Conservation (phyloP, 1,140 invertebrate genomes). For the Drosophila erecta region DNA sequence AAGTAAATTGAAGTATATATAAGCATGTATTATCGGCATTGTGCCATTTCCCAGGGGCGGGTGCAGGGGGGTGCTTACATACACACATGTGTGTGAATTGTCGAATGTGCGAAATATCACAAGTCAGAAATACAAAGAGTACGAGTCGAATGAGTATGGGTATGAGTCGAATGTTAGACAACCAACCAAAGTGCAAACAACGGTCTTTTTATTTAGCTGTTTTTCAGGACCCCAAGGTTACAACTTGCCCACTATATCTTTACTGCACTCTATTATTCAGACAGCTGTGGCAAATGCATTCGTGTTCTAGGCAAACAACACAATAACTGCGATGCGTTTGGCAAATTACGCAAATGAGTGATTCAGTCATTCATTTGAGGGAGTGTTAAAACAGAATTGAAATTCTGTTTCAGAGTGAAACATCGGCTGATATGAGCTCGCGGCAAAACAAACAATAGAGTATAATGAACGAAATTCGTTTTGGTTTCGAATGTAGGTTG, state of each 20-base stretch:
- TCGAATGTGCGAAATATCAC: conserved; percentile 75
- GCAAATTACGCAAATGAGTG: conserved; percentile 31
- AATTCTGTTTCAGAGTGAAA: conserved; percentile 2
- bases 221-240: conserved; percentile 54
- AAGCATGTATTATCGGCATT: conserved; percentile 57
- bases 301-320: conserved; percentile 22
- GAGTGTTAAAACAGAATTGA: conserved; percentile 18
- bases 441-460: conserved; percentile 2
- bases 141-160: not conserved
- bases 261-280: conserved; percentile 19
- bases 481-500: not conserved
- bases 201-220: conserved; percentile 28
- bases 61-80: too few species aligned
- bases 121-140: conserved; percentile 36
- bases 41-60: conserved; percentile 60
- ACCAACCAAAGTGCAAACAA: conserved; percentile 29
- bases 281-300: conserved; percentile 23
- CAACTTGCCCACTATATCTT: conserved; percentile 28
- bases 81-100: not conserved
- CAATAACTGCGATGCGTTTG: conserved; percentile 9
- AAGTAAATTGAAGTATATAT: conserved; percentile 68
- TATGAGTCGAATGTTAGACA: conserved; percentile 21
- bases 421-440: conserved; percentile 10
- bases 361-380: conserved; percentile 10
- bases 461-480: not conserved